Percentiles rank a stretch among this genome's conserved stretches.
These are phyloP conservation scores for Noctilio leporinus DNA, from an alignment of 2,113 vertebrate species.

Conservation along the genomic window DNA sequence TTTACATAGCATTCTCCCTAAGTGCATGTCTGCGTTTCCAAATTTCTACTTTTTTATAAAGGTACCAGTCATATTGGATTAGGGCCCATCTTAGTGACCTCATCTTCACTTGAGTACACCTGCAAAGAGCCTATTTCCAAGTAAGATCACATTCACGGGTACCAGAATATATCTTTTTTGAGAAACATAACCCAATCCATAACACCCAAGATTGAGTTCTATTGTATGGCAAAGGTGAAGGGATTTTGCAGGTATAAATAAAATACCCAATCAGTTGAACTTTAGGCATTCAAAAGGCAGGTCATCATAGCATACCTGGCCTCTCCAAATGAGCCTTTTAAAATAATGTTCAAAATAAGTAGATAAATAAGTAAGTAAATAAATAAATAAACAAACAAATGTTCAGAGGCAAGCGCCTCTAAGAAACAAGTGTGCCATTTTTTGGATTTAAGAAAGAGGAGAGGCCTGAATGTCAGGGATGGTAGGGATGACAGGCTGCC, in stretches of 20 bases:
- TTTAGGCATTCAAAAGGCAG: background rate
- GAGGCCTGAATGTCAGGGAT: rapidly evolving
- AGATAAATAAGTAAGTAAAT: too few relatives aligned
- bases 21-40: too few relatives aligned
- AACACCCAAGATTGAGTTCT: background rate
- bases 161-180: background rate
- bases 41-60: background rate
- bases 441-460: background rate
- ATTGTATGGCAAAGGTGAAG: background rate
- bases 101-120: background rate
- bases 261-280: background rate
- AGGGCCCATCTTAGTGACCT: background rate
- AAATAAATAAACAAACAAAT: too few relatives aligned
- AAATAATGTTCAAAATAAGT: too few relatives aligned
- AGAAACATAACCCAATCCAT: background rate
- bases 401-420: rapidly evolving
- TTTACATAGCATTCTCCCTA: rapidly evolving
- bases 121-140: background rate
- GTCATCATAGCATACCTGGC: rapidly evolving
- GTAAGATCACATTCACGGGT: background rate
- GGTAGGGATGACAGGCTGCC: rapidly evolving
- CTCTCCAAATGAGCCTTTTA: background rate
- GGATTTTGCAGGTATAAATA: background rate
- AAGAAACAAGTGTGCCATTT: background rate
- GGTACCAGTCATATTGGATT: background rate